Base-by-base conservation (phyloP, 2,797 vertebrate genomes). In the Clamator glandarius region DNA sequence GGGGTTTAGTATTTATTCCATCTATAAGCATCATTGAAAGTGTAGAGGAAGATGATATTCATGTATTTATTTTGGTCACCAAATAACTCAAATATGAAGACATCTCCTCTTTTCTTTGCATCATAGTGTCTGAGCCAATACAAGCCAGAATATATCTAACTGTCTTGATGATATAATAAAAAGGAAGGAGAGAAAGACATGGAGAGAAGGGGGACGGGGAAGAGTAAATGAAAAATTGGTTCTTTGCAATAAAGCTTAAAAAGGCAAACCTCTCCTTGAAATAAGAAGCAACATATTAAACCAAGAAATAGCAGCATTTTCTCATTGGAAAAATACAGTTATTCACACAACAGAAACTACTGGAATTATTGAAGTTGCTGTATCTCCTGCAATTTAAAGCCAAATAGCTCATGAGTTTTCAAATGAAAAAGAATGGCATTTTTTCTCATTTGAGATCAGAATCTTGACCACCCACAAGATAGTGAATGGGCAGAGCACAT, bases 381-480 rank as follows among this genome's bases (percentile, higher is more conserved):
- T 31, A 57, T 77, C 21, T 93, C 29, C 50, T 63, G 25, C 54
- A 23, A 93, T 72, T 85, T 87, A 63, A 67, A 73, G 28, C 62
- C 64, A 84, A 94, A 77, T n/a, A 79, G 9, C 5, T 83, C 72
- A 14, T 57, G 15, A 70, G 13, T 54, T 92, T 87, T 68, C 59
- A 86, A 82, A n/a, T n/a, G n/a, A n/a, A n/a, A n/a, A n/a, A n/a
- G n/a, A n/a, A n/a, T n/a, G n/a, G n/a, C n/a, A n/a, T n/a, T n/a
- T n/a, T 74, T 78, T 58, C 57, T 92, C 44, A 70, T 86, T 89
- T 81, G 55, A 52, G 78, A 86, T 75, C 7, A 89, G n/a, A 90
- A 62, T 74, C 46, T 61, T 66, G 55, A 90, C 44, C 26, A 89
- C 76, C 78, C 85, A 66, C 57, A 80, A 93, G 86, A 67, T 57